These are phyloP conservation scores for Lithodes maja DNA, from an alignment of 2,888 invertebrate genomes.

Conservation along the genomic window DNA sequence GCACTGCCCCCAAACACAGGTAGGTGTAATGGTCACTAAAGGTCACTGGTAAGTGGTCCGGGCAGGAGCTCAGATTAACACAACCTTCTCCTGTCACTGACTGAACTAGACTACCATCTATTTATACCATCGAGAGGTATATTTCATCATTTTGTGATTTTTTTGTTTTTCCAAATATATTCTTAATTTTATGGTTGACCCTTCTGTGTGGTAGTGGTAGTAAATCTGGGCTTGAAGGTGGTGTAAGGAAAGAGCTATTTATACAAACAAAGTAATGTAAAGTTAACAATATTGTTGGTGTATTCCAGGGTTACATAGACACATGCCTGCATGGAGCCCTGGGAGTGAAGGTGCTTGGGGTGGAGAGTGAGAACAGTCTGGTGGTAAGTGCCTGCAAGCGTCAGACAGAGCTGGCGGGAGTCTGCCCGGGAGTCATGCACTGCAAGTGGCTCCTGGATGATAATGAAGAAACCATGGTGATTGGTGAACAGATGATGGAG, in stretches of 20 bases:
- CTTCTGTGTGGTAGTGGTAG: neutral
- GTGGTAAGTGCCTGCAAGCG: conserved; percentile 52
- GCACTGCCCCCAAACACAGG: too few relatives aligned
- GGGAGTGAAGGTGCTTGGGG: conserved; percentile 41
- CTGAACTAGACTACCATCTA: too few relatives aligned
- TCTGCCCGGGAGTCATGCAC: conserved; percentile 42
- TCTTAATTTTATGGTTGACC: neutral
- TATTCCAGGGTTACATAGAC: conserved; percentile 64
- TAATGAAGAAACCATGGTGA: conserved; percentile 28
- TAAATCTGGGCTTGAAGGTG: too few relatives aligned
- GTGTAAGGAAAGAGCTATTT: too few relatives aligned
- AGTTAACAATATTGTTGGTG: too few relatives aligned
- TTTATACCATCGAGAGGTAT: too few relatives aligned
- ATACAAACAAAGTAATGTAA: too few relatives aligned
- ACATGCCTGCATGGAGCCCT: conserved; percentile 52
- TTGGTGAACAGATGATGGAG: conserved; percentile 25
- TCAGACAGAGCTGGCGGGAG: conserved; percentile 37
- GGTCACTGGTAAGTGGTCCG: too few relatives aligned
- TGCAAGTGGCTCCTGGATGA: conserved; percentile 45
- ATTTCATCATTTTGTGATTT: too few relatives aligned
- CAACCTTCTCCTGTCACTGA: too few relatives aligned
- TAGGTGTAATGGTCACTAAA: too few relatives aligned
- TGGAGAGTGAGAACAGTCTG: conserved; percentile 45
- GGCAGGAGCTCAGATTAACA: too few relatives aligned
- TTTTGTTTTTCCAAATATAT: neutral